Evolutionary conservation across 2,888 invertebrate species (phyloP).

Genomic region (Sipha maydis): DNA sequence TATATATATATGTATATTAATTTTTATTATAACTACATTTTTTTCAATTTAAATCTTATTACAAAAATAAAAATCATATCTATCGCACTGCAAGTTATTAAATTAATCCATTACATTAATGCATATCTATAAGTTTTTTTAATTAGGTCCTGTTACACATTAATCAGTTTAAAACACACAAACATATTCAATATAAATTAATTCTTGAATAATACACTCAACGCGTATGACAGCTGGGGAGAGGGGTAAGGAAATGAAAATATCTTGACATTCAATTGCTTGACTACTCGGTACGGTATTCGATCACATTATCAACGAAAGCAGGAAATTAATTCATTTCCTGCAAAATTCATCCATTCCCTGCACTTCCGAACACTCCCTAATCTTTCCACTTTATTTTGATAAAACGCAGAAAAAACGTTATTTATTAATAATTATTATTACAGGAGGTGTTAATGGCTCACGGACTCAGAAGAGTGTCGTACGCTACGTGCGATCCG

Average conservation of each 20-base stretch:
- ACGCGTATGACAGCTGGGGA: background rate
- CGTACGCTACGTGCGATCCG: slow-evolving; percentile 87
- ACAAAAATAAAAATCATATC: too few relatives aligned
- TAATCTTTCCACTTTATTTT: slow-evolving; percentile 30
- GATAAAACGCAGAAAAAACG: background rate
- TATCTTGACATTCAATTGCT: slow-evolving; percentile 50
- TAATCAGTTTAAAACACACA: background rate
- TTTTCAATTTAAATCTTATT: too few relatives aligned
- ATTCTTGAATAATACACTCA: background rate
- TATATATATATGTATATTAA: too few relatives aligned
- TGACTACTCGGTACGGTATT: background rate
- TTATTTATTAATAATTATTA: slow-evolving; percentile 64
- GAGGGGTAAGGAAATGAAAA: slow-evolving; percentile 49
- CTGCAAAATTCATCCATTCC: background rate
- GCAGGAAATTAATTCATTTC: slow-evolving; percentile 59
- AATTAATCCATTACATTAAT: too few relatives aligned
- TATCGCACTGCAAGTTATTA: too few relatives aligned
- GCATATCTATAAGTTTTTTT: too few relatives aligned
- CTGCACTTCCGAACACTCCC: slow-evolving; percentile 12
- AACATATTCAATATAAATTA: background rate
- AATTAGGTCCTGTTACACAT: background rate
- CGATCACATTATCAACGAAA: slow-evolving; percentile 32
- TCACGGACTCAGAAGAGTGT: slow-evolving; percentile 84
- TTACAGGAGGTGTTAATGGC: slow-evolving; percentile 84
- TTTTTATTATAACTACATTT: too few relatives aligned